Conservation (phyloP, 2,888 invertebrate genomes). For the Drosophila subquinaria region DNA sequence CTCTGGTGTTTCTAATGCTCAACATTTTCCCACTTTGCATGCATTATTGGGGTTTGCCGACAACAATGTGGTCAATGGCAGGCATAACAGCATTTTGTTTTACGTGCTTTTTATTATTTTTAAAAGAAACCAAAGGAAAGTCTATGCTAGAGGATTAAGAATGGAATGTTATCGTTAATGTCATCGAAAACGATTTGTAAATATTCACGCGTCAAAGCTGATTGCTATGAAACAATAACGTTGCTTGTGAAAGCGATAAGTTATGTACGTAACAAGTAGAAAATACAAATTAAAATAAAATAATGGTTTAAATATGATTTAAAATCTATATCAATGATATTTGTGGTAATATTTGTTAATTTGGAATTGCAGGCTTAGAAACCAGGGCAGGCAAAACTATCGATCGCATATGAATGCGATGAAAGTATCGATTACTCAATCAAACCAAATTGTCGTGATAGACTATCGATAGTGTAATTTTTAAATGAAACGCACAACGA, state of each 20-base stretch:
- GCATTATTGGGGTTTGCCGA: conserved; percentile 56
- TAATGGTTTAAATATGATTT: background rate
- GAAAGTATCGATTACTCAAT: background rate
- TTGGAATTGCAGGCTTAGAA: background rate
- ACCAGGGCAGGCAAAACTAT: background rate
- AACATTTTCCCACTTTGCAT: conserved; percentile 81
- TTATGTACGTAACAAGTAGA: background rate
- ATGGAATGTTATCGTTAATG: conserved; percentile 8
- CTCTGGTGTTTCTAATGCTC: conserved; percentile 71
- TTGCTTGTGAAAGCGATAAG: background rate
- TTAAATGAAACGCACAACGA: background rate
- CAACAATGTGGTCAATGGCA: conserved; percentile 72
- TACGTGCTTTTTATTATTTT: conserved; percentile 57
- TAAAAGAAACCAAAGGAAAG: conserved; percentile 80
- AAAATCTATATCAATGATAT: background rate
- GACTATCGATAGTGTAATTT: background rate
- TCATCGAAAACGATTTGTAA: conserved; percentile 10
- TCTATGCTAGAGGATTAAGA: conserved; percentile 54
- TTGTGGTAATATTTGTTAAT: background rate
- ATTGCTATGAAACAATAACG: conserved; percentile 3
- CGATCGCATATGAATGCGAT: background rate
- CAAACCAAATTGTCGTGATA: background rate
- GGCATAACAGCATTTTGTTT: conserved; percentile 56
- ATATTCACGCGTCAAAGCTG: conserved; percentile 8
- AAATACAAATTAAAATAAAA: background rate